Percentiles rank a stretch among this genome's conserved stretches.
phyloP scores from a whole-genome alignment of 1,140 invertebrate species.

The Zaprionus davidi region DNA sequence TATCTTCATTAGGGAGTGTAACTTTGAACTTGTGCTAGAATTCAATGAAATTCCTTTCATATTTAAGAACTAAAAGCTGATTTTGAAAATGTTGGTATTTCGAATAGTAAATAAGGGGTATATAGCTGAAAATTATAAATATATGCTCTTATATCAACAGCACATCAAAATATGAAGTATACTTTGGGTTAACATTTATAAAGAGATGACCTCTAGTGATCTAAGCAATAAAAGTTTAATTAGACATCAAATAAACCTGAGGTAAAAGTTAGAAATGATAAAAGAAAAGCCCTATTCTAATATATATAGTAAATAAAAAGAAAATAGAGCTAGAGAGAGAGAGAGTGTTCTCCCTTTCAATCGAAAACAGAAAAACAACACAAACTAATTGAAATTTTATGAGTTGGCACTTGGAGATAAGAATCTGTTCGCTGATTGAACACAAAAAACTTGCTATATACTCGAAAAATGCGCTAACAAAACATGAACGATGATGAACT shows the following conservation, averaged over 20 bases:
- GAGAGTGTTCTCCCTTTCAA: slow-evolving; percentile 11
- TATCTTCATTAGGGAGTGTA: background rate
- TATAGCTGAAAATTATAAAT: no score
- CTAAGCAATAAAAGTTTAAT: background rate
- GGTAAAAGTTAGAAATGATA: no score
- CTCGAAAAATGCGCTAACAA: slow-evolving; percentile 35
- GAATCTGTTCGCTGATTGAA: slow-evolving; percentile 52
- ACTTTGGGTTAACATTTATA: background rate
- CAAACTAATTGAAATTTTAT: slow-evolving; percentile 72
- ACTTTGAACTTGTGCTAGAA: background rate
- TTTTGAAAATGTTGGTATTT: background rate
- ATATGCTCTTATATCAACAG: no score
- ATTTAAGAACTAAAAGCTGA: no score
- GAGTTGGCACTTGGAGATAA: slow-evolving; percentile 63
- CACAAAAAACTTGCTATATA: slow-evolving; percentile 43
- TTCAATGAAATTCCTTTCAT: background rate
- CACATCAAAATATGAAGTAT: background rate
- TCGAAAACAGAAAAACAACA: slow-evolving; percentile 40
- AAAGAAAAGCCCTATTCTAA: background rate
- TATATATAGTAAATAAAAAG: background rate
- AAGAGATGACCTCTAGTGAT: background rate
- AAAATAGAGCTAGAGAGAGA: background rate
- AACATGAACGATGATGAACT: slow-evolving; percentile 70
- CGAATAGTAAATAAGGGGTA: background rate
- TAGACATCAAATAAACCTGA: background rate